Conservation (phyloP, 53 echinoderm and acorn worm species). For the Arbacia lixula region DNA sequence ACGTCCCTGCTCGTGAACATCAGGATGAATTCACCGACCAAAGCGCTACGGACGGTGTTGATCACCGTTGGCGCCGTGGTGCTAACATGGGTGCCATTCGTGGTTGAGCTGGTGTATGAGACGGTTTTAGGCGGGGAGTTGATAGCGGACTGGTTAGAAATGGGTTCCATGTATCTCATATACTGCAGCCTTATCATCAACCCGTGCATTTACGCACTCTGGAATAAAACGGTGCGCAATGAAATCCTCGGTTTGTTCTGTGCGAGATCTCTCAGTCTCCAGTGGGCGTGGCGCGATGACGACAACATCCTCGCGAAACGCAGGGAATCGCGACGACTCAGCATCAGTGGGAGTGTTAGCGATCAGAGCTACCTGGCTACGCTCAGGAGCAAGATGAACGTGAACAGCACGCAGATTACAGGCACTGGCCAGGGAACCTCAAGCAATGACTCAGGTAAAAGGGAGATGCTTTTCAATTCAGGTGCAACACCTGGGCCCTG, state of each 20-base stretch:
- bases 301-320: constrained; percentile 49
- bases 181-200: constrained; percentile 72
- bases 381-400: not conserved
- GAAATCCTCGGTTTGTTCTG: constrained; percentile 81
- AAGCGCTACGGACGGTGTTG: constrained; percentile 82
- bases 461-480: constrained; percentile 5
- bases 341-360: constrained; percentile 85
- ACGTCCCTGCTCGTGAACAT: constrained; percentile 90
- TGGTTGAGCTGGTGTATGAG: constrained; percentile 70
- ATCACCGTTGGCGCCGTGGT: constrained; percentile 73
- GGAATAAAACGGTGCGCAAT: constrained; percentile 86
- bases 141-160: constrained; percentile 64
- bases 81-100: constrained; percentile 76
- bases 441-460: constrained; percentile 89
- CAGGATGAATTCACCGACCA: constrained; percentile 94
- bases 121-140: constrained; percentile 50
- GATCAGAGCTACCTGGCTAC: constrained; percentile 61
- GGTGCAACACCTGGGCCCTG: too few species aligned
- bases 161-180: constrained; percentile 61
- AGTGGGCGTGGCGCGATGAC: constrained; percentile 64
- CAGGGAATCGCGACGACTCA: constrained; percentile 66
- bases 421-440: constrained; percentile 57
- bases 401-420: constrained; percentile 51
- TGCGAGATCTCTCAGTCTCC: constrained; percentile 60
- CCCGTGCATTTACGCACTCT: constrained; percentile 85